Evolutionary conservation across 2,888 invertebrate genomes (phyloP), one percentile per base, ranked within the genome.

Genomic region (Caenorhabditis angaria): DNA sequence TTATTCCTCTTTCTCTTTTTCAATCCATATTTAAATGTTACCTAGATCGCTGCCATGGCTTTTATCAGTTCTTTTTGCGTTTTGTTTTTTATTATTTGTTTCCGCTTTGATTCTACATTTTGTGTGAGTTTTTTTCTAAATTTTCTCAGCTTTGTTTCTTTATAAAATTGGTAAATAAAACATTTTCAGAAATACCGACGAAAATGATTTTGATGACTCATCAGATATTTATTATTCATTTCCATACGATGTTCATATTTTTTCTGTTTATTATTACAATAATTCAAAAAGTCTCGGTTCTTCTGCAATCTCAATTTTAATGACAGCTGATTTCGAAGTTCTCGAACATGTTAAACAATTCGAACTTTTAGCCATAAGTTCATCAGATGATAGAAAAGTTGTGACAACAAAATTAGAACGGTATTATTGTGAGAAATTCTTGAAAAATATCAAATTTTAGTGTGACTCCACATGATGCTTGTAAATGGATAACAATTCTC

Each of bases 381-480:
- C 41, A 6, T 64, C 64, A 1, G 59, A 55, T 59, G 50, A 64
- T 24, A 47, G 50, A 55, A n/a, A 3, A 20, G 22, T 51, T 8
- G 32, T 29, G 28, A 56, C n/a, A 2, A 28, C 25, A 25, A 28
- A 29, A 32, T 35, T 20, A 8, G 24, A 41, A 24, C 32, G 6
- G 32, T 56, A 18, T 25, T 28, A 18, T 29, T n/a, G n/a, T n/a
- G n/a, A n/a, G n/a, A n/a, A n/a, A n/a, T n/a, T n/a, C n/a, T n/a
- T n/a, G n/a, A n/a, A n/a, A n/a, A n/a, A n/a, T n/a, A n/a, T n/a
- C 12, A 8, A 4, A 5, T 59, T 66, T 53, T 51, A 78, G 78
- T 53, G 71, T 78, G 0, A 78, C 78, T 14, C 68, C 69, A 6
- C 76, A 78, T 53, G 70, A 78, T 27, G 68, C 70, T 0, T 78